A percentile compares a stretch with the other conserved stretches of the same genome.
These are phyloP conservation scores for Ammodytes dubius DNA, from an alignment of 2,113 vertebrate genomes.

Conservation along the genomic window DNA sequence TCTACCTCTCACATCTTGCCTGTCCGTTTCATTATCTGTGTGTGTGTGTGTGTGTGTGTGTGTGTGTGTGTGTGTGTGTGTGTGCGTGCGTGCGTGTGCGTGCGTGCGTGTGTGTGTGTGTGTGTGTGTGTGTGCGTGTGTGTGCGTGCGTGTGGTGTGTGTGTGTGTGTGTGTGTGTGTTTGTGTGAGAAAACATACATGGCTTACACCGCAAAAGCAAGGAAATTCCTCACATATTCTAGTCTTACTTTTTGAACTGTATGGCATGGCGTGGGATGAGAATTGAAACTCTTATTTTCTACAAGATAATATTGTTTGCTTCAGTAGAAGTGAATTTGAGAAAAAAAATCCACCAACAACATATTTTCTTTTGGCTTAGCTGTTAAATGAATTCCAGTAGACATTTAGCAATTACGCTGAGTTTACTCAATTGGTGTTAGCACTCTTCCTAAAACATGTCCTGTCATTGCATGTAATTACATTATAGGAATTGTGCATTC, in stretches of 20 bases:
- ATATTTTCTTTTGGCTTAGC: neutral
- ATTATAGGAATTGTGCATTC: neutral
- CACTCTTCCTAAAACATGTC: neutral
- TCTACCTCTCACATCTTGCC: slow-evolving; percentile 73
- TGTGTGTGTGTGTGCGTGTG: too few relatives aligned
- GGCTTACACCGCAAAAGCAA: slow-evolving; percentile 62
- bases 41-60: slow-evolving; percentile 45
- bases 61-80: too few relatives aligned
- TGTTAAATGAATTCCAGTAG: neutral
- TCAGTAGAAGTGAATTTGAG: neutral
- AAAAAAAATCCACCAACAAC: neutral
- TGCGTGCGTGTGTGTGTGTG: too few relatives aligned
- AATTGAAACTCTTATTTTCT: neutral
- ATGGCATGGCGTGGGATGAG: neutral
- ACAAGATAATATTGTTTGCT: neutral
- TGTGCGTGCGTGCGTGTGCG: too few relatives aligned
- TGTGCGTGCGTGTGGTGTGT: slow-evolving; percentile 42
- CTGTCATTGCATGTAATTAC: neutral
- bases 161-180: slow-evolving; percentile 36
- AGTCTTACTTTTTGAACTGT: slow-evolving; percentile 24
- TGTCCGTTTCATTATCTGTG: slow-evolving; percentile 57
- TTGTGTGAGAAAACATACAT: slow-evolving; percentile 59
- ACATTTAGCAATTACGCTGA: neutral
- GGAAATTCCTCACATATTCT: slow-evolving; percentile 58
- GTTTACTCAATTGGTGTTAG: neutral